A percentile compares a stretch with the other conserved stretches of the same genome.
Conservation (phyloP, 35 echinoderm and acorn worm genomes). For the Lytechinus variegatus region DNA sequence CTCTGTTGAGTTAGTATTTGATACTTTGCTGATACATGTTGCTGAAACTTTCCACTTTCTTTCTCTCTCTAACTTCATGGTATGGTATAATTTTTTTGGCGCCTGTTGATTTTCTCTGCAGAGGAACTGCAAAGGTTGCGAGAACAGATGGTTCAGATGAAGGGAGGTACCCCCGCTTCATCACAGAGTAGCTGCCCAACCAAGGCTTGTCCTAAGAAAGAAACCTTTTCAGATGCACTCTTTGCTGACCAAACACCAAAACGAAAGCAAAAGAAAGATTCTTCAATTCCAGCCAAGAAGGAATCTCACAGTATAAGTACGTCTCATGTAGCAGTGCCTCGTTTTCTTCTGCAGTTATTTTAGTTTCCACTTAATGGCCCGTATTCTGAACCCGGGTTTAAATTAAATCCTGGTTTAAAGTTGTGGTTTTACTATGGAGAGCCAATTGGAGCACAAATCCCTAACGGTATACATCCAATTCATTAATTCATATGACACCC, state of each 20-base stretch:
- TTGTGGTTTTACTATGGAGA: too few species aligned
- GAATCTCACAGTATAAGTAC: not conserved
- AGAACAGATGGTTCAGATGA: constrained; percentile 54
- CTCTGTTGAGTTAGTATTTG: too few species aligned
- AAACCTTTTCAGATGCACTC: constrained; percentile 72
- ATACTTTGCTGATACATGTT: too few species aligned
- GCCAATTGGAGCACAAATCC: too few species aligned
- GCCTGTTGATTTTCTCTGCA: constrained; percentile 22
- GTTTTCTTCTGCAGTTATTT: too few species aligned
- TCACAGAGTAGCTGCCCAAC: constrained; percentile 11
- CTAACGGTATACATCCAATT: too few species aligned
- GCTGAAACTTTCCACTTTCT: not conserved
- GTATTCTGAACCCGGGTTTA: too few species aligned
- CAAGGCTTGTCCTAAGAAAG: constrained; percentile 30
- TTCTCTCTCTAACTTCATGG: not conserved
- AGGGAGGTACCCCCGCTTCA: not conserved
- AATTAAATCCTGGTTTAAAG: too few species aligned
- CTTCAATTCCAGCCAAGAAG: not conserved
- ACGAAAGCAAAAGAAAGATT: constrained; percentile 28
- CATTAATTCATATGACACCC: too few species aligned
- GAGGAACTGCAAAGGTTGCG: constrained; percentile 64
- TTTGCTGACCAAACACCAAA: not conserved
- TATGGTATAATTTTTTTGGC: not conserved
- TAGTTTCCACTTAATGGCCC: too few species aligned
- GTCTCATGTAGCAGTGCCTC: too few species aligned